Percentiles rank a stretch among this genome's conserved stretches.
phyloP scores from a whole-genome alignment of 2,888 invertebrate genomes.

The Steromphala cineraria region DNA sequence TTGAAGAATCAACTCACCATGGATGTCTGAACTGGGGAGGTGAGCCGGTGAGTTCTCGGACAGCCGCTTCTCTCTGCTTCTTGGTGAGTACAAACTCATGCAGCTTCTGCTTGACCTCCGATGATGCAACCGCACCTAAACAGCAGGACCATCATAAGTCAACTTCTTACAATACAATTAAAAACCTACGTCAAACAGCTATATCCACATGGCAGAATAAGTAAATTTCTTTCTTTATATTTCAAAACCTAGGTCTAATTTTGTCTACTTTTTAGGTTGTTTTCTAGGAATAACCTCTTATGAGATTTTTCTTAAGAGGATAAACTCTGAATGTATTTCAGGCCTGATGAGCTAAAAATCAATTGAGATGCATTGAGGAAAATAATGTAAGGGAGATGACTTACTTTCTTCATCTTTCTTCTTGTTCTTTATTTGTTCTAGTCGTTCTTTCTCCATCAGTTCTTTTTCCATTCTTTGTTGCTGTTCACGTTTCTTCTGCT shows the following conservation, averaged over 20 bases:
- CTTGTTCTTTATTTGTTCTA: constrained; percentile 92
- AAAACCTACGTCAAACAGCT: too few relatives aligned
- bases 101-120: constrained; percentile 95
- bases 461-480: constrained; percentile 80
- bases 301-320: too few relatives aligned
- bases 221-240: too few relatives aligned
- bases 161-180: too few relatives aligned
- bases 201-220: too few relatives aligned
- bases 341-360: too few relatives aligned
- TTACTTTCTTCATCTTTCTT: constrained; percentile 93
- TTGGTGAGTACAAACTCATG: constrained; percentile 87
- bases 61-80: constrained; percentile 78
- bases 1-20: constrained; percentile 79
- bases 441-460: constrained; percentile 83
- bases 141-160: too few relatives aligned
- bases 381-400: constrained; percentile 29
- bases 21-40: constrained; percentile 85
- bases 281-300: too few relatives aligned
- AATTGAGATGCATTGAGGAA: too few relatives aligned
- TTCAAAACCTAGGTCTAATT: too few relatives aligned
- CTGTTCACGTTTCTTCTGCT: constrained; percentile 85
- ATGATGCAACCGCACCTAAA: constrained; percentile 92
- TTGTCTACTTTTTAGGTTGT: too few relatives aligned
- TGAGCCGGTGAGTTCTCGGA: constrained; percentile 69
- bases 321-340: too few relatives aligned